A percentile compares a stretch with the other conserved stretches of the same genome.
These are phyloP conservation scores for Rhaphigaster nebulosa DNA, from an alignment of 2,888 invertebrate species.

Conservation along the genomic window DNA sequence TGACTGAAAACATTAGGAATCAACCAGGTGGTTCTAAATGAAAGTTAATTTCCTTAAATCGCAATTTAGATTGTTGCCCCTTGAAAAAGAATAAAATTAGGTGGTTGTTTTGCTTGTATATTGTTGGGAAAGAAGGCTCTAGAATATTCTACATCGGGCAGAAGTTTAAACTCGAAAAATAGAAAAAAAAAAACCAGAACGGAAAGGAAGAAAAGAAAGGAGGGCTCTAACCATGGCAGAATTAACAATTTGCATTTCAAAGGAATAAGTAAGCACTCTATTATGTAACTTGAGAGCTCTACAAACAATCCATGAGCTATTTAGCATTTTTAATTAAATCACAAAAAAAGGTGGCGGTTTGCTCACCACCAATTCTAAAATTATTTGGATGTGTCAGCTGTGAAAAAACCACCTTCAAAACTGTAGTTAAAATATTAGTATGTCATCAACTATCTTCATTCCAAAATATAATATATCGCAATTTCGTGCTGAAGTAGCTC, in stretches of 20 bases:
- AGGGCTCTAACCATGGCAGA: slow-evolving; percentile 4
- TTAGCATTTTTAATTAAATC: slow-evolving; percentile 44
- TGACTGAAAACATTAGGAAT: not conserved
- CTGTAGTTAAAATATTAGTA: not conserved
- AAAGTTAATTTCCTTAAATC: not conserved
- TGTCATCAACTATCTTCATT: no score
- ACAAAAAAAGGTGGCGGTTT: slow-evolving; percentile 29
- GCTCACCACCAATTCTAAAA: not conserved
- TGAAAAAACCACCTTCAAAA: not conserved
- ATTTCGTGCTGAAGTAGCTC: no score
- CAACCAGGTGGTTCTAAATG: not conserved
- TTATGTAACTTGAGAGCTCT: slow-evolving; percentile 37
- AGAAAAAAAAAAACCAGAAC: not conserved
- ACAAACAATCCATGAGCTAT: slow-evolving; percentile 40
- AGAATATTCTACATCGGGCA: slow-evolving; percentile 10
- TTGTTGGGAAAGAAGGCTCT: not conserved
- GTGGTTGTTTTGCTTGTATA: not conserved
- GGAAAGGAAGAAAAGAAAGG: not conserved
- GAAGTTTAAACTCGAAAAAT: slow-evolving; percentile 21
- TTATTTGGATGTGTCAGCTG: not conserved
- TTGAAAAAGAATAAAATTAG: not conserved
- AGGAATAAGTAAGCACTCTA: slow-evolving; percentile 44
- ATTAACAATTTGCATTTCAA: slow-evolving; percentile 49
- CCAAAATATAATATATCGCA: no score
- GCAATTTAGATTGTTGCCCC: not conserved